Evolutionary conservation across 2,797 vertebrate genomes (phyloP), one percentile per base, ranked within the genome.

Genomic region (Thalassophryne amazonica): DNA sequence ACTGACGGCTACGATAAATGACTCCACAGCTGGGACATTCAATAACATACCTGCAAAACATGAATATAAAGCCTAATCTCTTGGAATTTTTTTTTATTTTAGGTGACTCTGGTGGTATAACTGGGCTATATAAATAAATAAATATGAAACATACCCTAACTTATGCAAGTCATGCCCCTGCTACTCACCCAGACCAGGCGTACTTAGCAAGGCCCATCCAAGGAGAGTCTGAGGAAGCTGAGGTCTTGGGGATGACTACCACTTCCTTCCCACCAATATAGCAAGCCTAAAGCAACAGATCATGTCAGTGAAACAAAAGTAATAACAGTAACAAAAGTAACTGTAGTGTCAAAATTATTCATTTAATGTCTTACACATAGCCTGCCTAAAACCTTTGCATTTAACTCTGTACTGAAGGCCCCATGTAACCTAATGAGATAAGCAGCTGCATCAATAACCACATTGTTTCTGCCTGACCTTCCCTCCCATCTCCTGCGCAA

Each of bases 121-220:
- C 62, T 23, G 64, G 13, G 16, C 10, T 18, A 10, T 19, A 14
- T 39, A 35, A 60, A 53, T 14, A n/a, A n/a, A n/a, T 53, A 39
- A 68, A 73, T 41, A 54, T 30, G 58, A 74, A 9, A 33, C 34
- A 9, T 33, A 56, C 17, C 5, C 10, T 15, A 53, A 33, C n/a
- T 20, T 47, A 6, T 9, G 12, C 2, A 23, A 27, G 24, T 48
- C 39, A 51, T 6, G 38, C 32, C 16, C 19, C 41, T 19, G 19
- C 20, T 23, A 92, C 96, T 95, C 79, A 99, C 97, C 97, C 97
- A 45, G 97, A 99, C 97, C 97, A 99, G 68, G 97, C 97, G 1
- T 98, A 99, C 68, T 96, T 97, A 57, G 97, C 97, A 17, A 99
- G 94, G 33, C 97, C 97, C 80, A 99, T 73, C 97, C 97, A 99